phyloP scores from a whole-genome alignment of 1,140 invertebrate genomes.

The Meteorus sp. region DNA sequence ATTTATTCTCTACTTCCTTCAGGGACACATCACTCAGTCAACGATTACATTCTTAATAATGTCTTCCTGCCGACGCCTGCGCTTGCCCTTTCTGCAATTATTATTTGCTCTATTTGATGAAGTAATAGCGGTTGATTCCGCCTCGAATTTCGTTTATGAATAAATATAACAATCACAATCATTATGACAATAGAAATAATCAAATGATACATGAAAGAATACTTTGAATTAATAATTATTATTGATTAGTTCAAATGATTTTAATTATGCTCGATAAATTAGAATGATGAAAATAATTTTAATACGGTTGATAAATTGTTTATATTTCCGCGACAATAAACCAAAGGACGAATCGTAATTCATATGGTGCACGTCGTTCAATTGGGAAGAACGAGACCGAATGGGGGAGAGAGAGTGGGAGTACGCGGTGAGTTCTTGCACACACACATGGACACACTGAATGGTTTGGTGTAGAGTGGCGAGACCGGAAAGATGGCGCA shows the following conservation, averaged over 20 bases:
- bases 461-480: conserved; percentile 2
- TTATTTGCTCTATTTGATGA: conserved; percentile 18
- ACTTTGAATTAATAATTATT: too few relatives aligned
- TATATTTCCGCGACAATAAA: too few relatives aligned
- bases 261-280: too few relatives aligned
- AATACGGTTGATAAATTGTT: too few relatives aligned
- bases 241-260: too few relatives aligned
- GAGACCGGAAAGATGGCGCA: conserved; percentile 22
- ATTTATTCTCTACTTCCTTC: too few relatives aligned
- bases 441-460: background rate
- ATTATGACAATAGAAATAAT: background rate
- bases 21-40: conserved; percentile 7
- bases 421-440: background rate
- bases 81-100: conserved; percentile 29
- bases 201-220: too few relatives aligned
- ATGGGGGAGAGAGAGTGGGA: background rate
- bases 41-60: conserved; percentile 45
- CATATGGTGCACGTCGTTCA: too few relatives aligned
- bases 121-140: conserved; percentile 14
- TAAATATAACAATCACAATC: background rate
- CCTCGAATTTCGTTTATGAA: conserved; percentile 3
- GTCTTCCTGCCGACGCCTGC: conserved; percentile 43
- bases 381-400: background rate
- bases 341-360: too few relatives aligned
- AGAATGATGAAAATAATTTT: too few relatives aligned